Evolutionary conservation across 1,140 invertebrate genomes (phyloP).

Genomic region (Ceratosolen solmsi): DNA sequence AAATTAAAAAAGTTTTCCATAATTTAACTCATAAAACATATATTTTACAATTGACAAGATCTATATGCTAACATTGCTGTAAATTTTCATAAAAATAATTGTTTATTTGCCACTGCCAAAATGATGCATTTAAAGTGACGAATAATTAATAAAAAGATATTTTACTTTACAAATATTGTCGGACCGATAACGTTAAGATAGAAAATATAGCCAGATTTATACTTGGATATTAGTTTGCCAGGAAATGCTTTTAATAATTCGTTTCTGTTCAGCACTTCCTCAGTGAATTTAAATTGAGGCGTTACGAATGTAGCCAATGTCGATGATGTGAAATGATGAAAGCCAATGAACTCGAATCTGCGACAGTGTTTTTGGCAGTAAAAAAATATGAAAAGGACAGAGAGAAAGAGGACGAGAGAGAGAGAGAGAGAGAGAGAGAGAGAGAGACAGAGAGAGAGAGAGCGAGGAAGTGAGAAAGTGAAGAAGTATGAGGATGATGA

Average conservation of each 20-base stretch:
- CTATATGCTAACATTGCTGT: no score
- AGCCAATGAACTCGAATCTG: background rate
- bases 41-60: no score
- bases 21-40: no score
- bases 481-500: background rate
- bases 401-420: background rate
- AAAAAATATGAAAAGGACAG: no score
- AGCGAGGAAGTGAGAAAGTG: background rate
- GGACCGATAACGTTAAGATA: background rate
- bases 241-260: constrained; percentile 19
- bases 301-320: constrained; percentile 22
- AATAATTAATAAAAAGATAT: background rate
- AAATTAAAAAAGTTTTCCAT: no score
- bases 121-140: no score
- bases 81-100: no score
- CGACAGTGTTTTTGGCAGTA: no score
- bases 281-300: constrained; percentile 18
- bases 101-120: no score
- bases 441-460: background rate
- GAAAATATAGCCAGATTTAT: no score
- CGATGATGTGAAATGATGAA: constrained; percentile 27
- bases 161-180: background rate
- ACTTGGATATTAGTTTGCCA: constrained; percentile 25
- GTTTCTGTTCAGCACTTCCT: background rate
- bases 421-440: background rate